A percentile compares a stretch with the other conserved stretches of the same genome.
Conservation (phyloP, 2,797 vertebrate genomes). For the Pangasius sanitwongsei region DNA sequence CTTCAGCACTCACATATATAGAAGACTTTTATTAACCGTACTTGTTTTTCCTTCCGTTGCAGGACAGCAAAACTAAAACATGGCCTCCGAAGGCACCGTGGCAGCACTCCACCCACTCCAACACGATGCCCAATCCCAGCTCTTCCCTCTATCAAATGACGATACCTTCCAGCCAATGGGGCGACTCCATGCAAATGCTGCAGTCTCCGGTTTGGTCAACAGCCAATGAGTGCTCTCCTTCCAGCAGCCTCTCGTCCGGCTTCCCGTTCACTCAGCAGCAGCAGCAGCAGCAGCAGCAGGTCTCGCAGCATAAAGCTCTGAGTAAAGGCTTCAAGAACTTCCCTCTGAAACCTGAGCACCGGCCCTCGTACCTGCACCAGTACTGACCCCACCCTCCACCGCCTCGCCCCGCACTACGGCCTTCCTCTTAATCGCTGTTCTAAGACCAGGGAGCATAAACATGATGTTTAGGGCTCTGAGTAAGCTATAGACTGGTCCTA, state of each 20-base stretch:
- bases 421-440: slow-evolving; percentile 54
- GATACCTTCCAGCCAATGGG: slow-evolving; percentile 91
- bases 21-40: not conserved
- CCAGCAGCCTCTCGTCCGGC: slow-evolving; percentile 79
- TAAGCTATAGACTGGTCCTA: slow-evolving; percentile 16
- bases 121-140: slow-evolving; percentile 87
- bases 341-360: slow-evolving; percentile 92
- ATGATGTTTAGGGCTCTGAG: not conserved
- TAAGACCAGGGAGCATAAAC: slow-evolving; percentile 17
- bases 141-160: slow-evolving; percentile 89
- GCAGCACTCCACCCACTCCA: slow-evolving; percentile 87
- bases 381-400: slow-evolving; percentile 76
- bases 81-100: slow-evolving; percentile 99
- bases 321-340: slow-evolving; percentile 98
- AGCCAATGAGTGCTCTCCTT: slow-evolving; percentile 82
- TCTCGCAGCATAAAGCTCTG: slow-evolving; percentile 84
- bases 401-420: slow-evolving; percentile 14
- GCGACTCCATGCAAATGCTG: slow-evolving; percentile 93
- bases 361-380: slow-evolving; percentile 95
- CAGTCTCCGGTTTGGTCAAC: slow-evolving; percentile 95
- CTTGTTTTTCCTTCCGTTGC: slow-evolving; percentile 22
- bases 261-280: slow-evolving; percentile 85
- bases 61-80: slow-evolving; percentile 99
- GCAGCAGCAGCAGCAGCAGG: slow-evolving; percentile 63
- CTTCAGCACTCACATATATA: not conserved